Evolutionary conservation across 2,888 invertebrate species (phyloP), one percentile per base, ranked within the genome.

Genomic region (Lamellibrachia satsuma): DNA sequence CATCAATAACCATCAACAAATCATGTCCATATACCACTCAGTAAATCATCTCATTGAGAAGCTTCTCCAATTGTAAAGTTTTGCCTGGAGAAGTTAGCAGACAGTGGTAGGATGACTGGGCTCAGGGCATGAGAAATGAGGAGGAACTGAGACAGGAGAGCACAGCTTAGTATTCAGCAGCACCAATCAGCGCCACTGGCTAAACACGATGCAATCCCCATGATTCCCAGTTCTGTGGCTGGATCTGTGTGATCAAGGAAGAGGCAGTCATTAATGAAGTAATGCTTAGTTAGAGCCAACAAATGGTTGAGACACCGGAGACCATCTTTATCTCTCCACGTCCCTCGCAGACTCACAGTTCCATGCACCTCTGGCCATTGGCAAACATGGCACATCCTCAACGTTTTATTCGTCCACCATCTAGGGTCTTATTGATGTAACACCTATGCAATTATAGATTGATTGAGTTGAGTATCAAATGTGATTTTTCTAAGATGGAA

Each of bases 151-250:
- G 60, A 60, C 60, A 60, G 60, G 22, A n/a, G 75, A 15, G 75
- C 75, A 75, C 75, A 75, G 75, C 75, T 75, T 75, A 75, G 75
- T 75, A 75, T 75, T 75, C 75, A 75, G 75, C 75, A 75, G 75
- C 75, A 75, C 39, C 39, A 39, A 39, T 39, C 75, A 75, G 75
- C 3, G 75, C 75, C n/a, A n/a, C 75, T 15, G 75, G 75, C 75
- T 75, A 75, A 75, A 75, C 75, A 75, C 75, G n/a, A 15, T 22
- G 75, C 75, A 75, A 75, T 75, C 75, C 75, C 75, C 75, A 75
- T 60, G 75, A 75, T 22, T n/a, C 75, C 75, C 22, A 15, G 75
- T 6, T 75, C 75, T 22, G 75, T 75, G 75, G 22, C 75, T 75
- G 39, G 39, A 39, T 39, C 39, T 39, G 39, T 39, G 39, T 39